phyloP scores from a whole-genome alignment of 2,888 invertebrate species.

The Zygogramma bicolorata region DNA sequence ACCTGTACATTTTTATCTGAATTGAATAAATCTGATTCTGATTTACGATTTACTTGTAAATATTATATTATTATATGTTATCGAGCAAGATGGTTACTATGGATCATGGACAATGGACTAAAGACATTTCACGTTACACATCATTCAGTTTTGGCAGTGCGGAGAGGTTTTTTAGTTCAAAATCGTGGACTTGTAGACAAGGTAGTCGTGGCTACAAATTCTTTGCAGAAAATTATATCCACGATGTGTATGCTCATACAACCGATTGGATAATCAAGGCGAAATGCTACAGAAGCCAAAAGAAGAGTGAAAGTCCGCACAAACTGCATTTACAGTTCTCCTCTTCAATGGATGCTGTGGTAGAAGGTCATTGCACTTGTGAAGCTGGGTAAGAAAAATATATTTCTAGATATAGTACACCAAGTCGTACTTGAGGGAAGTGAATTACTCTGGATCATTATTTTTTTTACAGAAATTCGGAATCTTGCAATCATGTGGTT shows the following conservation, averaged over 20 bases:
- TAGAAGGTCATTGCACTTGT: not conserved
- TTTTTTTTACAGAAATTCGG: not conserved
- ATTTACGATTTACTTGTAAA: not conserved
- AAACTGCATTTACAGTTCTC: not conserved
- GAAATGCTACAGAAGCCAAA: not conserved
- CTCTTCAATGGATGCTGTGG: not conserved
- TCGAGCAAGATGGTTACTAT: not conserved
- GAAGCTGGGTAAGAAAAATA: not conserved
- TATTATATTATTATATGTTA: not conserved
- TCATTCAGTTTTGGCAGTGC: not conserved
- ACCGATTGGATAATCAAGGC: not conserved
- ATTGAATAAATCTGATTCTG: too few relatives aligned
- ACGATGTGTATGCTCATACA: not conserved
- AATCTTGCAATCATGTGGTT: too few relatives aligned
- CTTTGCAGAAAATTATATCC: not conserved
- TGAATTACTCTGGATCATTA: not conserved
- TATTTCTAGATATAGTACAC: not conserved
- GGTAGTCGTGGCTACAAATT: not conserved
- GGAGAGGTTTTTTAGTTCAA: not conserved
- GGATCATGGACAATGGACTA: not conserved
- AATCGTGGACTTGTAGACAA: conserved; percentile 2
- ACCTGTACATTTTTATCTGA: too few relatives aligned
- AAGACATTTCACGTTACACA: not conserved
- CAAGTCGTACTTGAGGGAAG: not conserved
- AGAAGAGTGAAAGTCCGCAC: not conserved